These are phyloP conservation scores for Watsonalla cultraria DNA, from an alignment of 2,888 invertebrate species.

Conservation along the genomic window DNA sequence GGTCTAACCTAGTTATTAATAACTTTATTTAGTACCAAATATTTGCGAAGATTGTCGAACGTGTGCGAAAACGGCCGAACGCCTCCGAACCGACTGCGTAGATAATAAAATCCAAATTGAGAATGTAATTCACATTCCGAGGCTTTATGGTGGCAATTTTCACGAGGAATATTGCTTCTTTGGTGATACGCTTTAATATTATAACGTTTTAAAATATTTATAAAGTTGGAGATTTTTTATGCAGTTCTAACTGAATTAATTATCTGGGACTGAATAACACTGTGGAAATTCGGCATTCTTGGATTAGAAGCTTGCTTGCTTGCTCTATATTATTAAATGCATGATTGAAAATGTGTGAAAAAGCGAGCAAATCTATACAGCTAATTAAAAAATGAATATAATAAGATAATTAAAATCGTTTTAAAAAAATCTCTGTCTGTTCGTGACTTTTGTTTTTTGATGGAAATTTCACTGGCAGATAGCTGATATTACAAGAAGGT, in stretches of 20 bases:
- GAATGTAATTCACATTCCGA: constrained; percentile 63
- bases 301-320: no score
- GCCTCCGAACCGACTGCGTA: constrained; percentile 29
- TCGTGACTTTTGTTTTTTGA: no score
- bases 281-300: not conserved
- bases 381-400: no score
- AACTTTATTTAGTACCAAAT: constrained; percentile 71
- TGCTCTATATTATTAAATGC: no score
- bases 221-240: constrained; percentile 52
- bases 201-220: constrained; percentile 71
- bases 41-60: constrained; percentile 35
- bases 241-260: constrained; percentile 34
- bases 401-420: no score
- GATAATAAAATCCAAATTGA: constrained; percentile 71
- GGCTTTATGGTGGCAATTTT: constrained; percentile 70
- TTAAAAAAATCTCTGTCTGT: no score
- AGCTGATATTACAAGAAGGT: no score
- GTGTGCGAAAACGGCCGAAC: constrained; percentile 26
- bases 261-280: constrained; percentile 25
- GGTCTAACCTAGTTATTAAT: no score
- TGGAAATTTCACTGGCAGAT: no score
- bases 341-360: no score
- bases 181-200: constrained; percentile 69
- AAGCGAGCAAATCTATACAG: no score
- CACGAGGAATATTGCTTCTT: constrained; percentile 59